A percentile compares a stretch with the other conserved stretches of the same genome.
Evolutionary conservation across 2,888 invertebrate genomes (phyloP).

Genomic region (Masnerella sp.): DNA sequence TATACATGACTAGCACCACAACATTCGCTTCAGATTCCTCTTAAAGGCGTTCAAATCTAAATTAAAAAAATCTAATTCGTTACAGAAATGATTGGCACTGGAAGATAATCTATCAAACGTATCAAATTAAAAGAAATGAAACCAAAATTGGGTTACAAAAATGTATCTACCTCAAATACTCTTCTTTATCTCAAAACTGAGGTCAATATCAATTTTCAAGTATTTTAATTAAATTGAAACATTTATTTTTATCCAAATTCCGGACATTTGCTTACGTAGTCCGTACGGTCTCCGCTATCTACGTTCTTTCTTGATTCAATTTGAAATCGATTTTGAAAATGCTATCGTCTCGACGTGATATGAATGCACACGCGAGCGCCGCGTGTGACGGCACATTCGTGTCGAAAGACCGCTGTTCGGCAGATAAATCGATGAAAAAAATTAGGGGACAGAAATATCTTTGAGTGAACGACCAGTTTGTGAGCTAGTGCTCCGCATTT

Average conservation of each 20-base stretch:
- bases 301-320: slow-evolving; percentile 56
- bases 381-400: slow-evolving; percentile 48
- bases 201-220: no score
- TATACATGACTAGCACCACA: no score
- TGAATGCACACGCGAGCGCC: slow-evolving; percentile 59
- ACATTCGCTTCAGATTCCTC: no score
- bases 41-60: no score
- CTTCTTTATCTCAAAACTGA: no score
- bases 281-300: slow-evolving; percentile 21
- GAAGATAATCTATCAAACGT: no score
- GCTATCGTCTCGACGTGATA: slow-evolving; percentile 64
- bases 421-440: slow-evolving; percentile 51
- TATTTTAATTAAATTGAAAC: slow-evolving; percentile 4
- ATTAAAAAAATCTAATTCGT: no score
- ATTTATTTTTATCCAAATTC: slow-evolving; percentile 14
- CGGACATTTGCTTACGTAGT: slow-evolving; percentile 30
- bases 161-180: background rate
- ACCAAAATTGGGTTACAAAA: no score
- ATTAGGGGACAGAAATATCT: slow-evolving; percentile 55
- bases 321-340: slow-evolving; percentile 63
- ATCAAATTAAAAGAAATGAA: no score
- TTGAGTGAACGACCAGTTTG: slow-evolving; percentile 48
- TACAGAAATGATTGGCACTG: no score
- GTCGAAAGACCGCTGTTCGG: slow-evolving; percentile 43
- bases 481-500: slow-evolving; percentile 36